A percentile compares a stretch with the other conserved stretches of the same genome.
Conservation (phyloP, 1,140 invertebrate genomes). For the Thaumatotibia leucotreta region DNA sequence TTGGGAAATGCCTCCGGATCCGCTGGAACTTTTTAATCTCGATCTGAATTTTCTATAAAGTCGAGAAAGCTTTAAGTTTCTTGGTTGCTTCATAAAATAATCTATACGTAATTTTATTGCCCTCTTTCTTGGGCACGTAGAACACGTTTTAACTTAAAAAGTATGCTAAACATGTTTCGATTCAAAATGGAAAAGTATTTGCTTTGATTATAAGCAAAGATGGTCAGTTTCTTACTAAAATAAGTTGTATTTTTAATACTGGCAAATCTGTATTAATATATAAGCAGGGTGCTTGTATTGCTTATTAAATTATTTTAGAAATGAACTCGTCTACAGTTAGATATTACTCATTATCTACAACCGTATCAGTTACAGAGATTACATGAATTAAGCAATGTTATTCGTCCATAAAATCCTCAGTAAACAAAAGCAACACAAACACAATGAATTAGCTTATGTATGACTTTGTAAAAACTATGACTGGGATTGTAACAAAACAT, state of each 20-base stretch:
- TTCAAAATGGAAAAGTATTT: not conserved
- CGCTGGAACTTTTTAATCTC: slow-evolving; percentile 48
- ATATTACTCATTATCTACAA: too few relatives aligned
- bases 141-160: not conserved
- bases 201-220: not conserved
- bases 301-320: too few relatives aligned
- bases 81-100: slow-evolving; percentile 15
- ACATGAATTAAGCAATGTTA: too few relatives aligned
- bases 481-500: too few relatives aligned
- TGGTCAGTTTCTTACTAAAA: not conserved
- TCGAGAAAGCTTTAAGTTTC: slow-evolving; percentile 38
- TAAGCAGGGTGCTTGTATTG: too few relatives aligned
- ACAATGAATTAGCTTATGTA: too few relatives aligned
- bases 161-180: not conserved
- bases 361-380: too few relatives aligned
- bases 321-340: too few relatives aligned
- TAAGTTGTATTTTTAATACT: not conserved
- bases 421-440: too few relatives aligned
- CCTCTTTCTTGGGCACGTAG: slow-evolving; percentile 2
- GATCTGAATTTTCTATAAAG: slow-evolving; percentile 39
- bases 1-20: slow-evolving; percentile 38
- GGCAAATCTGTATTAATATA: too few relatives aligned
- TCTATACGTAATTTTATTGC: slow-evolving; percentile 9
- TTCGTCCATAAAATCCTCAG: too few relatives aligned
- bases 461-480: too few relatives aligned